Evolutionary conservation across 2,797 vertebrate genomes (phyloP), one percentile per base, ranked within the genome.

Genomic region (Microhierax caerulescens): DNA sequence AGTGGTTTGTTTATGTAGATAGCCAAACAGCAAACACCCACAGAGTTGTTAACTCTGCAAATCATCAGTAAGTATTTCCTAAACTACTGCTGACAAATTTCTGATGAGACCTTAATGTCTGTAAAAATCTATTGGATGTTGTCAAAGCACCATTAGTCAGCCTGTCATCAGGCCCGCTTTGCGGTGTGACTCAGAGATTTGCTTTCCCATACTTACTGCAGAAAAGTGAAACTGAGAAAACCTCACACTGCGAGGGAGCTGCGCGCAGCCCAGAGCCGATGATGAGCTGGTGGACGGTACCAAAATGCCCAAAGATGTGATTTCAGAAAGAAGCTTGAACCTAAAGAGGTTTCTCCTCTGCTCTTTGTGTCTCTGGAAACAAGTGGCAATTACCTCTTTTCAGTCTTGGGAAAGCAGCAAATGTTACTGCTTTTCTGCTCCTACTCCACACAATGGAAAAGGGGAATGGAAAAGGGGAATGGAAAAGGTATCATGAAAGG

Each of bases 111-210:
- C 80, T 93, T 87, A 82, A 87, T 95, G 80, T 90, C 83, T 69
- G 12, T 63, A 43, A 84, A 84, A 95, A 81, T 84, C 90, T 88
- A 76, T 30, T 74, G 85, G 86, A 63, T 81, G 73, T 59, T 96
- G 91, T 94, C 88, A 93, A 88, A 96, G 91, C 77, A 92, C 57
- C 74, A 67, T 93, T 95, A 96, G 76, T 94, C 96, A 97, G 88
- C 73, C 76, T 77, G 90, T 95, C 94, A 90, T 25, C 41, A 3
- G 72, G 72, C 39, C 43, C 2, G 2, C 57, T 64, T 43, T 85
- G 41, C 4, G 0, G 3, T 30, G 68, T 84, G 82, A 67, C 69
- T 84, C 91, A 76, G 39, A 50, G 87, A 47, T 84, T 69, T 86
- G 59, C 89, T 73, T 86, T 74, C 73, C 45, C 21, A 2, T 72